Base-by-base conservation (phyloP, 2,888 invertebrate species). In the Trisateles emortualis region DNA sequence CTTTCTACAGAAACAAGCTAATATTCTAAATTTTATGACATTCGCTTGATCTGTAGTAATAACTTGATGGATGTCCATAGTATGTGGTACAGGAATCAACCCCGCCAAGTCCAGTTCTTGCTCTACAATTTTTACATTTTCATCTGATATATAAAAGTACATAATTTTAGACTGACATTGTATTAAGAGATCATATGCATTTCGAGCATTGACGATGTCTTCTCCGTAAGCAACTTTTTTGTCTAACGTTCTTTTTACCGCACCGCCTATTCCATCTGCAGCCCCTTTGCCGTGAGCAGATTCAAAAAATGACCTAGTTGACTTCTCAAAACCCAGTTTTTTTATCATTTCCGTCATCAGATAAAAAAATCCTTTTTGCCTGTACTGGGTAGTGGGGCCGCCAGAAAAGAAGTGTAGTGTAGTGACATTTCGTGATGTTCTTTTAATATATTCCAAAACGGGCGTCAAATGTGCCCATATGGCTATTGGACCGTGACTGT, bases 301-400 rank as follows among this genome's bases (percentile, higher is more conserved):
- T 9, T 29, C 29, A 29, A 29, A 29, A 29, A 9, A 29, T 29
- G 35, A 41, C 58, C 64, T 58, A 8, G 64, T 58, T 13, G 48
- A 24, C 13, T 51, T 8, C 2, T 19, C 19, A 48, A 41, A 35
- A 26, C 11, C 22, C 29, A 45, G 8, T 43, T 56, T 40, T 35
- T 6, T 13, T 19, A 32, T 48, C n/a, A 35, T 22, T 36, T 47
- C 5, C 36, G 46, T 50, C 19, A 40, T n/a, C n/a, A 45, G 14
- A 35, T 49, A 42, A 45, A 32, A 41, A 4, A 33, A 36, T 2
- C 26, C 22, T 30, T 44, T 52, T 29, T 52, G 45, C 6, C 52
- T 10, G 22, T 48, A 53, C 36, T 48, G 53, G 4, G 30, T 33
- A n/a, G 14, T 39, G 1, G 44, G 53, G 8, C 48, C 44, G 30